Percentiles rank a stretch among this genome's conserved stretches.
Evolutionary conservation across 2,113 vertebrate genomes (phyloP).

Genomic region (Elaphurus davidianus): DNA sequence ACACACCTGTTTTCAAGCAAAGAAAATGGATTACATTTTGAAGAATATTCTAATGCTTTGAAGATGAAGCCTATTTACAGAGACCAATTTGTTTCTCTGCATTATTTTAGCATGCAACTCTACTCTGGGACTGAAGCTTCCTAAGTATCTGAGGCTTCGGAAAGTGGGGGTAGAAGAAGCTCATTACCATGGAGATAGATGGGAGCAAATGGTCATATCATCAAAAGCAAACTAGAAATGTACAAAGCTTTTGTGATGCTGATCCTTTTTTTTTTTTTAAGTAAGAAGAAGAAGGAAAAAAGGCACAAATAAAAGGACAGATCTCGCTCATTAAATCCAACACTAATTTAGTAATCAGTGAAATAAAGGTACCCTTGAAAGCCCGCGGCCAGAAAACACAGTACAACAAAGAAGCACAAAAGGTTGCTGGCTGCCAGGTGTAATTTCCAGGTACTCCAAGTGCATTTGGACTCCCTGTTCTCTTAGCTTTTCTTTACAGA

Average conservation of each 20-base stretch:
- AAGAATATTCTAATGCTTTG: constrained; percentile 72
- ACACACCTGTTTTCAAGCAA: constrained; percentile 54
- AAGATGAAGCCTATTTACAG: constrained; percentile 75
- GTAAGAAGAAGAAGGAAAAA: constrained; percentile 79
- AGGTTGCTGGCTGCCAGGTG: constrained; percentile 77
- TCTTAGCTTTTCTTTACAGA: constrained; percentile 65
- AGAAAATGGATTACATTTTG: constrained; percentile 58
- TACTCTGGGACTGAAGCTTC: constrained; percentile 27
- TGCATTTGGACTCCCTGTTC: constrained; percentile 59
- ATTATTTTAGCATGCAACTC: constrained; percentile 58
- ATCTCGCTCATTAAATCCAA: constrained; percentile 90
- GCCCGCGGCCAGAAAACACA: constrained; percentile 79
- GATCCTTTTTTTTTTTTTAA: constrained; percentile 78
- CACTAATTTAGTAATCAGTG: constrained; percentile 94
- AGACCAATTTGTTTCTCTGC: constrained; percentile 71
- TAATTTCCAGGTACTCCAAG: constrained; percentile 77
- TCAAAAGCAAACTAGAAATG: constrained; percentile 88
- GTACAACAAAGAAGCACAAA: constrained; percentile 83
- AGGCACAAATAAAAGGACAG: constrained; percentile 91
- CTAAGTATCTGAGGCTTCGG: neutral
- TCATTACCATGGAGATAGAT: constrained; percentile 86
- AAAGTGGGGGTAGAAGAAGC: constrained; percentile 52
- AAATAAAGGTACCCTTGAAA: constrained; percentile 82
- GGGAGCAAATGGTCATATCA: constrained; percentile 86
- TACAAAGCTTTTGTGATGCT: constrained; percentile 86